Conservation (phyloP, 2,113 vertebrate genomes). For the Solea solea region DNA sequence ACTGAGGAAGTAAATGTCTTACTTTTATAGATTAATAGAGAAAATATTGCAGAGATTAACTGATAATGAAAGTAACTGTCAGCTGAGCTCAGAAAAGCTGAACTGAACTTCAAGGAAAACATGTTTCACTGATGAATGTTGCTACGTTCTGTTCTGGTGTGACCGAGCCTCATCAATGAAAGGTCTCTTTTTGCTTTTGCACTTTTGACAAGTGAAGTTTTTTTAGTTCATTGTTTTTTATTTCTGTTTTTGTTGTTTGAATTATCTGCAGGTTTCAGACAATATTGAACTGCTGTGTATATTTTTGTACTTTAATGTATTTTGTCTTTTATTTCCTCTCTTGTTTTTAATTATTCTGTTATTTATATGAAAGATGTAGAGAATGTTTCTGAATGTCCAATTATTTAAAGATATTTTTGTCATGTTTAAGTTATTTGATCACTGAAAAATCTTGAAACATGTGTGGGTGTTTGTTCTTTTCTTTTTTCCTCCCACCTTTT, state of each 20-base stretch:
- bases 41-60: too few species aligned
- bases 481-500: slow-evolving; percentile 75
- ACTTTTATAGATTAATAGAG: too few species aligned
- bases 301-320: slow-evolving; percentile 90
- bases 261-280: slow-evolving; percentile 85
- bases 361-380: slow-evolving; percentile 87
- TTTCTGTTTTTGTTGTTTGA: slow-evolving; percentile 49
- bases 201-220: slow-evolving; percentile 52
- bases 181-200: slow-evolving; percentile 49
- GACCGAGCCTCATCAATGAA: slow-evolving; percentile 28
- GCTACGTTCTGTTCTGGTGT: slow-evolving; percentile 28
- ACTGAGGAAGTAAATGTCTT: too few species aligned
- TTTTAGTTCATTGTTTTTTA: slow-evolving; percentile 22
- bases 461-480: slow-evolving; percentile 70
- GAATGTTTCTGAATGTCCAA: slow-evolving; percentile 78
- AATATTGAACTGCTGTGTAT: slow-evolving; percentile 85
- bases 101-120: neutral
- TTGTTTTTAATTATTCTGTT: slow-evolving; percentile 84
- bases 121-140: neutral
- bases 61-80: too few species aligned
- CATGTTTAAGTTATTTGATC: slow-evolving; percentile 81
- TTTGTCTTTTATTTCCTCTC: slow-evolving; percentile 36
- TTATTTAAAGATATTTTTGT: slow-evolving; percentile 80
- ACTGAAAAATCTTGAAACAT: slow-evolving; percentile 14
- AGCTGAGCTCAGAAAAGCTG: too few species aligned